Evolutionary conservation across 2,113 vertebrate species (phyloP).

Genomic region (Cheirogaleus medius): DNA sequence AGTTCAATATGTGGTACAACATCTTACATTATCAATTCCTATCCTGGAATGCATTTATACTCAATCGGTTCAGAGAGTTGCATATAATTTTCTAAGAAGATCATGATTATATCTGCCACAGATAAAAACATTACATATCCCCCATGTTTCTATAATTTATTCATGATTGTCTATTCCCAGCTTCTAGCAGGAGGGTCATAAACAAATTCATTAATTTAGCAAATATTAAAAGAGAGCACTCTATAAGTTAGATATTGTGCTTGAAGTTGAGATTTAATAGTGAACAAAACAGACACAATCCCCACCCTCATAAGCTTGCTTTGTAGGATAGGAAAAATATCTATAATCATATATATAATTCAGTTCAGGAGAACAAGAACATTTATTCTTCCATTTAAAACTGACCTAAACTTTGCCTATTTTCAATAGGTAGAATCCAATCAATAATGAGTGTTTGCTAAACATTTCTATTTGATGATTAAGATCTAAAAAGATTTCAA

Average conservation of each 20-base stretch:
- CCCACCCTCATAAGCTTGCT: background rate
- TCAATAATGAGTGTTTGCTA: background rate
- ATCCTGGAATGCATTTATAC: background rate
- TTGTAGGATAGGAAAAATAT: background rate
- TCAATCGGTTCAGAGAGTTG: background rate
- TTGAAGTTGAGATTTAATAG: background rate
- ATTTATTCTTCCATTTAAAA: background rate
- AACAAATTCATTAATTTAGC: slow-evolving; percentile 32
- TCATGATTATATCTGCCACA: slow-evolving; percentile 22
- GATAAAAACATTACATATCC: background rate
- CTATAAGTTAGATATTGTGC: background rate
- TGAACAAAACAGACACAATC: background rate
- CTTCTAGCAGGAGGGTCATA: background rate
- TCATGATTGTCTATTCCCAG: background rate
- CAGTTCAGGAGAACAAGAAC: background rate
- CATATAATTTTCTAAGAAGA: background rate
- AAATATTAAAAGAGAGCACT: background rate
- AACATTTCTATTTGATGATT: background rate
- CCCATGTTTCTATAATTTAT: background rate
- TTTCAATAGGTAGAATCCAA: background rate
- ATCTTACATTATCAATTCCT: background rate
- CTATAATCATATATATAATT: background rate
- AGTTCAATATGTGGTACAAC: background rate
- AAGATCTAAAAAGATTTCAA: slow-evolving; percentile 1
- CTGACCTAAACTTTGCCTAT: background rate